Percentiles rank a stretch among this genome's conserved stretches.
Evolutionary conservation across 2,888 invertebrate genomes (phyloP).

Genomic region (Oasisia sp.): DNA sequence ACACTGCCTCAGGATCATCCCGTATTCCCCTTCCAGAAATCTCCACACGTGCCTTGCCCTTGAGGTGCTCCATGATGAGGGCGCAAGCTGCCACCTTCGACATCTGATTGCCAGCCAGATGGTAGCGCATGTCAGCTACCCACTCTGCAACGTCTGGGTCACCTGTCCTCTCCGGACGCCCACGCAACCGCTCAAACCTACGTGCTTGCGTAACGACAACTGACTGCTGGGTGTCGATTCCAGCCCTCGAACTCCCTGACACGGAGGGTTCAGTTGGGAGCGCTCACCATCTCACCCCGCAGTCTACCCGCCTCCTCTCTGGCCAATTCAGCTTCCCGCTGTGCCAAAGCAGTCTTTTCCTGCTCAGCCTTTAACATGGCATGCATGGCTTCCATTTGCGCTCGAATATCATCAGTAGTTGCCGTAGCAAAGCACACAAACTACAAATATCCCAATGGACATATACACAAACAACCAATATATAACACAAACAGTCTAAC

Average conservation of each 20-base stretch:
- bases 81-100: not conserved
- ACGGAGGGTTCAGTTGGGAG: not conserved
- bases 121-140: no score
- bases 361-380: no score
- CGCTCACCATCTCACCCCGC: no score
- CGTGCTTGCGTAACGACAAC: not conserved
- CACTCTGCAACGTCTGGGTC: constrained; percentile 22
- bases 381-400: no score
- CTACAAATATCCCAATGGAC: no score
- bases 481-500: no score
- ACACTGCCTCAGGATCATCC: not conserved
- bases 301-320: no score
- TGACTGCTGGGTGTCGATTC: not conserved
- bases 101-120: not conserved
- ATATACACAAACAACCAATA: no score
- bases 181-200: constrained; percentile 17
- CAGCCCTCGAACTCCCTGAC: not conserved
- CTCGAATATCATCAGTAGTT: no score
- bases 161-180: not conserved
- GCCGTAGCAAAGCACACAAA: no score
- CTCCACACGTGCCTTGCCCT: not conserved
- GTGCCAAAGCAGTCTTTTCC: no score
- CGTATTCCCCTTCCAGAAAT: not conserved
- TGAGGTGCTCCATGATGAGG: not conserved
- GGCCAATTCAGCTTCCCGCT: no score